Conservation (phyloP, 2,888 invertebrate species). For the Ectemnius lituratus region DNA sequence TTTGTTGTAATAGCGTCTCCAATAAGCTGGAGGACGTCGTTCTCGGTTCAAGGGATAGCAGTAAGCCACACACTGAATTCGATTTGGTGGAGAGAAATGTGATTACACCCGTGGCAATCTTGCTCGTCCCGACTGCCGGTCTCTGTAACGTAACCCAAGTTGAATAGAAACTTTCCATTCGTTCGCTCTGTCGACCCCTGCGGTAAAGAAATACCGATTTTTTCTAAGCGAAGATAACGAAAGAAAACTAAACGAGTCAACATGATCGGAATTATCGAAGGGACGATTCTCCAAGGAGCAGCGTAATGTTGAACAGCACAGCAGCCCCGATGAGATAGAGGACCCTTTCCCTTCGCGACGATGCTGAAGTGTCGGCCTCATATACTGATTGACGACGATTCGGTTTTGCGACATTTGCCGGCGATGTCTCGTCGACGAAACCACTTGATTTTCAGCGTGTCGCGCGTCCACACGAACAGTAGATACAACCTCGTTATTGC, state of each 20-base stretch:
- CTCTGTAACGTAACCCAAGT: constrained; percentile 32
- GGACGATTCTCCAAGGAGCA: constrained; percentile 43
- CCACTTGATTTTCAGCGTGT: constrained; percentile 22
- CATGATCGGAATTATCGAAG: constrained; percentile 46
- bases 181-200: constrained; percentile 53
- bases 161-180: constrained; percentile 44
- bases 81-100: neutral
- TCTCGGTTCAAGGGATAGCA: constrained; percentile 17
- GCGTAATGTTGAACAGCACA: constrained; percentile 38
- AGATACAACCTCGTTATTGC: constrained; percentile 6
- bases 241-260: constrained; percentile 48
- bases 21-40: constrained; percentile 5
- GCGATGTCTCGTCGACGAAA: constrained; percentile 23
- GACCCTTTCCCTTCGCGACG: constrained; percentile 33
- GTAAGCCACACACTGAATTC: constrained; percentile 12
- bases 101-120: neutral
- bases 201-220: constrained; percentile 54
- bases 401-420: constrained; percentile 25
- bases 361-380: constrained; percentile 49
- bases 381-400: constrained; percentile 49
- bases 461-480: constrained; percentile 21
- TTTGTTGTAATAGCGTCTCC: constrained; percentile 3
- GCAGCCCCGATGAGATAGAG: constrained; percentile 43
- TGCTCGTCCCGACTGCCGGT: constrained; percentile 18
- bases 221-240: constrained; percentile 49